Conservation (phyloP, 2,797 vertebrate species). For the Sparidentex hasta region DNA sequence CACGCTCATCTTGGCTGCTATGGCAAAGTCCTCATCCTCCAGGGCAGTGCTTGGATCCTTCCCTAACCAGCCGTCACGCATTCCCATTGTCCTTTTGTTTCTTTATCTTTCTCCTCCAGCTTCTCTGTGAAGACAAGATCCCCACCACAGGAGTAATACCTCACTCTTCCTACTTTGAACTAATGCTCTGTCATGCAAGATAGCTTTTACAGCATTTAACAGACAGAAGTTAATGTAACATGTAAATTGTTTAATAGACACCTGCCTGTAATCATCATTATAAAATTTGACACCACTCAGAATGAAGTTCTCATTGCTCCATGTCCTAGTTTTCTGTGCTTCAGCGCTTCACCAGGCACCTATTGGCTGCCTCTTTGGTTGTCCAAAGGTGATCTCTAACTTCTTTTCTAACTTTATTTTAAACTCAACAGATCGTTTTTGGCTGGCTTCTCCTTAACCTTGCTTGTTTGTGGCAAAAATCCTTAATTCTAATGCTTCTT, state of each 20-base stretch:
- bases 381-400: constrained; percentile 82
- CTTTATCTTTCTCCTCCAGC: constrained; percentile 75
- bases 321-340: constrained; percentile 54
- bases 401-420: constrained; percentile 76
- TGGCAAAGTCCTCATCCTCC: constrained; percentile 55
- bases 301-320: constrained; percentile 44
- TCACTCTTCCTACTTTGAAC: constrained; percentile 56
- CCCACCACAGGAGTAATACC: constrained; percentile 64
- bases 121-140: constrained; percentile 75
- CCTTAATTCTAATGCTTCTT: constrained; percentile 65
- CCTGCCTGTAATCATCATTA: constrained; percentile 4
- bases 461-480: constrained; percentile 66
- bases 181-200: constrained; percentile 44
- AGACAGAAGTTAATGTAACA: constrained; percentile 3
- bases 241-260: constrained; percentile 28
- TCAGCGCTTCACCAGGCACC: constrained; percentile 75
- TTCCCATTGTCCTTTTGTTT: constrained; percentile 65
- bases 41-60: constrained; percentile 68
- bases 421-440: constrained; percentile 76
- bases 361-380: constrained; percentile 69
- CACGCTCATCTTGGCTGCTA: constrained; percentile 58
- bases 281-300: constrained; percentile 19
- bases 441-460: constrained; percentile 78
- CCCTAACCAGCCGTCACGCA: constrained; percentile 60
- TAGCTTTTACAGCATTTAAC: constrained; percentile 20